Conservation (phyloP, 2,797 vertebrate genomes). For the Euthynnus affinis region DNA sequence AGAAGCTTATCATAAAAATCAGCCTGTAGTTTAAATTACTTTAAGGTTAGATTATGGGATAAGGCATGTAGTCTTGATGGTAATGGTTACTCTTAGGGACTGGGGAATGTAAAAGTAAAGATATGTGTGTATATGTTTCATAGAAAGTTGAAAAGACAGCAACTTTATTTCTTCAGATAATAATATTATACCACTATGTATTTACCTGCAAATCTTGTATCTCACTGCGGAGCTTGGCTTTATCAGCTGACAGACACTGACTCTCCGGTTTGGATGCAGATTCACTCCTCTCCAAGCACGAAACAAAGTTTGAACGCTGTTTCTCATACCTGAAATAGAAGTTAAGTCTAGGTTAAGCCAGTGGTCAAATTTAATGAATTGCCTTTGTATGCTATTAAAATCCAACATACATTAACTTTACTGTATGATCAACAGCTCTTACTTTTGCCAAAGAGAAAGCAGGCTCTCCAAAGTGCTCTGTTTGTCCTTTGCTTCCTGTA, state of each 20-base stretch:
- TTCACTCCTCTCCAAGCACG: slow-evolving; percentile 92
- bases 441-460: slow-evolving; percentile 94
- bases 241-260: slow-evolving; percentile 88
- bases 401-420: not conserved
- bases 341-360: not conserved
- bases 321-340: slow-evolving; percentile 91
- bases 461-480: slow-evolving; percentile 89
- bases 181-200: too few relatives aligned
- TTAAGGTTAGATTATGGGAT: too few relatives aligned
- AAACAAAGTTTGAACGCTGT: slow-evolving; percentile 87
- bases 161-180: too few relatives aligned
- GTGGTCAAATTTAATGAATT: not conserved
- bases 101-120: too few relatives aligned
- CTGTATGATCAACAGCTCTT: slow-evolving; percentile 16
- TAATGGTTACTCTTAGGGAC: too few relatives aligned
- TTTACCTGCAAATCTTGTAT: slow-evolving; percentile 90
- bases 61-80: too few relatives aligned
- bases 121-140: too few relatives aligned
- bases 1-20: too few relatives aligned
- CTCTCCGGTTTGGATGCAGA: slow-evolving; percentile 80
- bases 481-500: slow-evolving; percentile 86
- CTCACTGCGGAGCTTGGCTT: slow-evolving; percentile 89
- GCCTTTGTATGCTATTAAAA: slow-evolving; percentile 2
- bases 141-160: too few relatives aligned
- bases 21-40: too few relatives aligned